Percentiles rank a stretch among this genome's conserved stretches.
phyloP scores from a whole-genome alignment of 2,797 vertebrate species.

The Enteromius trimaculatus region DNA sequence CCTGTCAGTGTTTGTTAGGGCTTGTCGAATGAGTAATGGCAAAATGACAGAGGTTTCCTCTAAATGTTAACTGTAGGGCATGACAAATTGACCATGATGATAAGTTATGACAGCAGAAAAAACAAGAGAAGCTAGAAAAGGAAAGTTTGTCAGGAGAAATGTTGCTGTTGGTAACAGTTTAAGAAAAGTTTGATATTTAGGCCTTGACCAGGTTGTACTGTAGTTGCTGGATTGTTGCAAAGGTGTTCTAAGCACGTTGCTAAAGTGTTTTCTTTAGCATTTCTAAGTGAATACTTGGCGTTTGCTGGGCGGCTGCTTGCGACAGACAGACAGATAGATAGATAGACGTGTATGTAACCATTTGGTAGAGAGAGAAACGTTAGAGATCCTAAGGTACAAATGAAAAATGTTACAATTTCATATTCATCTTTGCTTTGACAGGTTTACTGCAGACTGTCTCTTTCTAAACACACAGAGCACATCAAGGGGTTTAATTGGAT shows the following conservation, averaged over 20 bases:
- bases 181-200: neutral
- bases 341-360: neutral
- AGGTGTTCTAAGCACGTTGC: neutral
- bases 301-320: neutral
- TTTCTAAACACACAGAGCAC: slow-evolving; percentile 30
- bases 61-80: slow-evolving; percentile 36
- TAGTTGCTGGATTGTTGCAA: slow-evolving; percentile 24
- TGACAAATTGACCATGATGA: slow-evolving; percentile 2
- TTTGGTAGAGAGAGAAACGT: neutral
- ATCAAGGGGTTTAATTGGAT: slow-evolving; percentile 22
- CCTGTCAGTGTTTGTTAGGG: slow-evolving; percentile 32
- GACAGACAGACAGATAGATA: neutral
- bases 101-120: slow-evolving; percentile 3
- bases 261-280: neutral
- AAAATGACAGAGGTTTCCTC: slow-evolving; percentile 29
- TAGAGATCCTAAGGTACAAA: neutral
- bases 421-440: neutral
- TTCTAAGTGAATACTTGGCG: neutral
- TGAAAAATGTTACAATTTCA: neutral
- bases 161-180: neutral
- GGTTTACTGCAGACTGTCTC: slow-evolving; percentile 4
- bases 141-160: neutral
- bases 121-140: neutral
- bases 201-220: neutral
- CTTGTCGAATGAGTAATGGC: slow-evolving; percentile 20